Base-by-base conservation (phyloP, 35 echinoderm and acorn worm genomes). In the Strongylocentrotus purpuratus region DNA sequence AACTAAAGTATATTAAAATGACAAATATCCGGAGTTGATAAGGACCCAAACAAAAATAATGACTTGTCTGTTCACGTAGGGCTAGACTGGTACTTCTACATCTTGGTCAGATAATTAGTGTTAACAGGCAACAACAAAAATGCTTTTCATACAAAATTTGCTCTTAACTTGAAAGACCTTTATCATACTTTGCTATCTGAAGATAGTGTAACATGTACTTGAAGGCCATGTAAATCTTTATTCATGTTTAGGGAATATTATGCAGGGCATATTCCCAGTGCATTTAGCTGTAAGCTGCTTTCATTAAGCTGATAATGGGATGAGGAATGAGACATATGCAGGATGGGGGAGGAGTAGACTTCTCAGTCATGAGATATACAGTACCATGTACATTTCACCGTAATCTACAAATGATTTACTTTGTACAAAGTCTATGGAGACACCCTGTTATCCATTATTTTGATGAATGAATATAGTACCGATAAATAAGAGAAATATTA, bases 171-270 rank as follows among this genome's bases (percentile, higher is more conserved):
- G 65, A 78, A 78, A 28, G 7, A 28, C 65, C 22, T n/a, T 22
- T 59, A 10, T 59, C 11, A 14, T 55, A 55, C 14, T 7, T 12
- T 59, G 5, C 52, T 5, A 28, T 78, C 25, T 78, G 28, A n/a
- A 78, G 65, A 25, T 78, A 28, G 60, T 65, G 60, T 65, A 22
- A 70, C 61, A 78, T 78, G 22, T 78, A 78, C 20, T 78, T 78
- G 65, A 78, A 78, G 65, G 20, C 65, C 20, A 78, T 28, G 25
- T n/a, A n/a, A 78, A n/a, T 78, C 20, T 22, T 78, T 78, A 28
- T 78, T 78, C 65, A 78, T 78, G 65, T 78, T 78, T n/a, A 78
- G 65, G 65, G 65, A 78, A 78, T 78, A 78, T 78, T 78, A 78
- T 78, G 65, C 65, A n/a, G 65, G 25, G 65, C 7, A 41, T 41